phyloP scores from a whole-genome alignment of 2,797 vertebrate genomes.

The Xiphorhynchus erythropygius region DNA sequence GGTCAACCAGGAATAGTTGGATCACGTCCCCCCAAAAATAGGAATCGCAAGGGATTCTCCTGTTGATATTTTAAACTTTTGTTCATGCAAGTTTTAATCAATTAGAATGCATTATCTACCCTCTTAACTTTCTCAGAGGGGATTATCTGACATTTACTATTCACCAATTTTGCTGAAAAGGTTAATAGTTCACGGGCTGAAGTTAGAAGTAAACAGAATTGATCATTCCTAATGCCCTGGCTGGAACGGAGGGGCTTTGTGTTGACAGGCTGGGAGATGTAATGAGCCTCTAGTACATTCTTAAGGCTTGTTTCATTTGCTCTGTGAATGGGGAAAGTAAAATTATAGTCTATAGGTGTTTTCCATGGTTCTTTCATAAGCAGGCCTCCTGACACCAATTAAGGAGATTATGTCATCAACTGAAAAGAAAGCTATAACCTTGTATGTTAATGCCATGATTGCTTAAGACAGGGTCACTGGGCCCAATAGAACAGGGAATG shows the following conservation, averaged over 20 bases:
- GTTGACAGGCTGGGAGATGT: constrained; percentile 80
- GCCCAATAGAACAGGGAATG: constrained; percentile 79
- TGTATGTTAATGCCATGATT: constrained; percentile 84
- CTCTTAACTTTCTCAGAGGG: constrained; percentile 72
- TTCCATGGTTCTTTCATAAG: constrained; percentile 85
- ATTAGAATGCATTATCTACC: constrained; percentile 73
- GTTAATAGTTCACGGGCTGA: constrained; percentile 83
- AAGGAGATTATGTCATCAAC: constrained; percentile 96
- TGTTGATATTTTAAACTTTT: constrained; percentile 53
- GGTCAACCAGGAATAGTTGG: neutral
- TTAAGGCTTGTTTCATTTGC: constrained; percentile 83
- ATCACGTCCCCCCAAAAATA: constrained; percentile 14
- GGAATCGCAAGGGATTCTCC: neutral
- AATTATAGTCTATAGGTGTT: constrained; percentile 88
- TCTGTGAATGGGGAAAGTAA: constrained; percentile 85
- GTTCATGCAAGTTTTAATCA: constrained; percentile 61
- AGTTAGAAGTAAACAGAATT: constrained; percentile 77
- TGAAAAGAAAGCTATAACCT: constrained; percentile 86
- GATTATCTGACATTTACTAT: constrained; percentile 80
- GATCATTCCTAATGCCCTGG: constrained; percentile 77
- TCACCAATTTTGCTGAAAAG: constrained; percentile 78
- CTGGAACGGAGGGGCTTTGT: constrained; percentile 82
- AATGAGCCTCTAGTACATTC: constrained; percentile 84
- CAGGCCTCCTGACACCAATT: constrained; percentile 93
- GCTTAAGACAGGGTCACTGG: constrained; percentile 89